phyloP scores from a whole-genome alignment of 2,797 vertebrate genomes.

The Poecilia gillii region DNA sequence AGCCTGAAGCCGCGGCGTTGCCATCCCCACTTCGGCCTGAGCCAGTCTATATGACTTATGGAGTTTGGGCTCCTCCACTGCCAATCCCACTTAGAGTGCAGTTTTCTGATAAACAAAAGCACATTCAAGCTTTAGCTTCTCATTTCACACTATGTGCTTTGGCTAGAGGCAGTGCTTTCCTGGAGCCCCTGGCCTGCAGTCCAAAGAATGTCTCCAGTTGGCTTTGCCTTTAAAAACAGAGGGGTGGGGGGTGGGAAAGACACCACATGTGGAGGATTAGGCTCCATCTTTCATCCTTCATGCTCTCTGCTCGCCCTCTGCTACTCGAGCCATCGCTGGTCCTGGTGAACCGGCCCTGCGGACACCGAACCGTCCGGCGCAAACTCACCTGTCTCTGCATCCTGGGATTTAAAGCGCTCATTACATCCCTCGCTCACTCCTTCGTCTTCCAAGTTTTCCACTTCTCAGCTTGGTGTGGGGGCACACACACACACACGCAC shows the following conservation, averaged over 20 bases:
- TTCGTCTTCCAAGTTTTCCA: slow-evolving; percentile 54
- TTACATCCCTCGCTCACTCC: slow-evolving; percentile 38
- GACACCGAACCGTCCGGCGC: slow-evolving; percentile 49
- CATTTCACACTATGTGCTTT: slow-evolving; percentile 91
- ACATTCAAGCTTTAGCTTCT: slow-evolving; percentile 88
- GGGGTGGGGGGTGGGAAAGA: slow-evolving; percentile 21
- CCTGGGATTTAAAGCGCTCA: slow-evolving; percentile 42
- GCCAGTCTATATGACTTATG: slow-evolving; percentile 87
- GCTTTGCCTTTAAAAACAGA: slow-evolving; percentile 77
- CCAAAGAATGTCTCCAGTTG: slow-evolving; percentile 86
- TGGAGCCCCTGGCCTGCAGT: slow-evolving; percentile 85
- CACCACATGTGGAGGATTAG: slow-evolving; percentile 88
- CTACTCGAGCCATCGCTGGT: slow-evolving; percentile 71
- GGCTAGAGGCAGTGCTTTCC: slow-evolving; percentile 84
- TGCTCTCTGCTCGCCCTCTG: slow-evolving; percentile 80
- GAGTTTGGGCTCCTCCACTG: slow-evolving; percentile 82
- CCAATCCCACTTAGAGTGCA: slow-evolving; percentile 89
- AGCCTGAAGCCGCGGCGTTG: slow-evolving; percentile 72
- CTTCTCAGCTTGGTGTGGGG: slow-evolving; percentile 59
- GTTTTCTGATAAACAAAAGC: slow-evolving; percentile 91
- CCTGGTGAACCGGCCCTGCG: slow-evolving; percentile 54
- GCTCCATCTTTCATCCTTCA: slow-evolving; percentile 84
- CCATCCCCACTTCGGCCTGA: slow-evolving; percentile 75
- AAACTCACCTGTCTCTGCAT: slow-evolving; percentile 59
- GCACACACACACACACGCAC: slow-evolving; percentile 17